Percentiles rank a stretch among this genome's conserved stretches.
phyloP scores from a whole-genome alignment of 1,140 invertebrate species.

The Leptopilina boulardi region DNA sequence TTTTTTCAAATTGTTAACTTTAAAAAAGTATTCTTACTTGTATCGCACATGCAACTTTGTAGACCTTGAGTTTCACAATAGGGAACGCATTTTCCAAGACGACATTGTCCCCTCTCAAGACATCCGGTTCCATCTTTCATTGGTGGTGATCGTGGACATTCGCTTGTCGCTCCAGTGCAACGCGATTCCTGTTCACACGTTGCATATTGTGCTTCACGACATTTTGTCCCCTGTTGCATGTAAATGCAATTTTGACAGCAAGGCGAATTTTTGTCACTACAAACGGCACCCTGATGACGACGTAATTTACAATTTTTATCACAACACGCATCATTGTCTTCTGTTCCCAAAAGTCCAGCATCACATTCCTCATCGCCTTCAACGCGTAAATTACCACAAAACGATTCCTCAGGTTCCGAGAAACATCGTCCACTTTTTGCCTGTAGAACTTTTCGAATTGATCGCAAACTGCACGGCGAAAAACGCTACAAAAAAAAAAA shows the following conservation, averaged over 20 bases:
- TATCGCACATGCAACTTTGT: conserved; percentile 96
- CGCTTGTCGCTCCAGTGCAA: conserved; percentile 84
- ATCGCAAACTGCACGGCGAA: conserved; percentile 94
- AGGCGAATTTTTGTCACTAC: conserved; percentile 96
- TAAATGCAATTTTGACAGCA: conserved; percentile 94
- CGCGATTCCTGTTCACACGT: conserved; percentile 93
- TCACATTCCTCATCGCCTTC: conserved; percentile 97
- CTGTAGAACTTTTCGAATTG: conserved; percentile 93
- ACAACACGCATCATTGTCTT: conserved; percentile 94
- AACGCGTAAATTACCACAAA: conserved; percentile 94
- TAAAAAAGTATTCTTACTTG: conserved; percentile 80
- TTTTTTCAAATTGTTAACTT: conserved; percentile 37
- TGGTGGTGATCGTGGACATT: conserved; percentile 88
- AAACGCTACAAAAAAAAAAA: conserved; percentile 86
- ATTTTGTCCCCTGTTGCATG: conserved; percentile 87
- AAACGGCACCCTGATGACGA: conserved; percentile 86
- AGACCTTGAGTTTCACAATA: conserved; percentile 95
- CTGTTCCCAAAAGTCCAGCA: conserved; percentile 92
- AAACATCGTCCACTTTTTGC: conserved; percentile 95
- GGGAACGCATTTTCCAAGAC: conserved; percentile 90
- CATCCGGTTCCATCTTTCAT: conserved; percentile 92
- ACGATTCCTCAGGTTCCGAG: conserved; percentile 94
- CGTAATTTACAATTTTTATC: conserved; percentile 94
- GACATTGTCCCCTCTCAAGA: conserved; percentile 91
- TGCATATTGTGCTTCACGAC: conserved; percentile 90